Evolutionary conservation across 2,113 vertebrate genomes (phyloP), one percentile per base, ranked within the genome.

Genomic region (Ginglymostoma cirratum): DNA sequence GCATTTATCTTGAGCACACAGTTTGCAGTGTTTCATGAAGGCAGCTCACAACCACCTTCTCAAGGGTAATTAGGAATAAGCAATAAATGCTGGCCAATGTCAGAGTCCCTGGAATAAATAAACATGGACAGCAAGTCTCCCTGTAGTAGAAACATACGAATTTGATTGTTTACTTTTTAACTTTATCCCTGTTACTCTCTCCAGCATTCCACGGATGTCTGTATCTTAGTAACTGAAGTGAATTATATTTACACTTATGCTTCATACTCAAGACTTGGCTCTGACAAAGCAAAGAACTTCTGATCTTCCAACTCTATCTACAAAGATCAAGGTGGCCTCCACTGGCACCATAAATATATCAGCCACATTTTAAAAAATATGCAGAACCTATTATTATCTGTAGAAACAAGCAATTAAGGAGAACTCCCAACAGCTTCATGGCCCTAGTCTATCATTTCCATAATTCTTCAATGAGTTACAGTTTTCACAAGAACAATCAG

Each of bases 301-400:
- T 72, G 94, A 67, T 70, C 42, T 30, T 94, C 66, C n/a, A 45
- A 21, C 38, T 94, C 69, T 27, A 70, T 95, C 42, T 95, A 42
- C 69, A 95, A 38, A 67, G 42, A 72, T 76, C 94, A 95, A 95
- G 94, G 94, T 95, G 42, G 76, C 94, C 94, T 72, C 69, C 69
- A 95, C 45, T 95, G 94, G 72, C 69, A 72, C 38, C 94, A 95
- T 42, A 52, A 34, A 95, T 72, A 76, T 72, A 48, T 15, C 67
- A 72, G 69, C 67, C 15, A 23, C 67, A 95, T 95, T 95, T 52
- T 10, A 34, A 83, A 95, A 95, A 48, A 70, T 72, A 95, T 42
- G 24, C 24, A 72, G 24, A 93, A 72, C 93, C 21, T 24, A 72
- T 30, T 95, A 72, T 70, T 95, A 72, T 70, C 93, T 95, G 69